Base-by-base conservation (phyloP, 2,888 invertebrate genomes). In the Ischnus inquisitorius region DNA sequence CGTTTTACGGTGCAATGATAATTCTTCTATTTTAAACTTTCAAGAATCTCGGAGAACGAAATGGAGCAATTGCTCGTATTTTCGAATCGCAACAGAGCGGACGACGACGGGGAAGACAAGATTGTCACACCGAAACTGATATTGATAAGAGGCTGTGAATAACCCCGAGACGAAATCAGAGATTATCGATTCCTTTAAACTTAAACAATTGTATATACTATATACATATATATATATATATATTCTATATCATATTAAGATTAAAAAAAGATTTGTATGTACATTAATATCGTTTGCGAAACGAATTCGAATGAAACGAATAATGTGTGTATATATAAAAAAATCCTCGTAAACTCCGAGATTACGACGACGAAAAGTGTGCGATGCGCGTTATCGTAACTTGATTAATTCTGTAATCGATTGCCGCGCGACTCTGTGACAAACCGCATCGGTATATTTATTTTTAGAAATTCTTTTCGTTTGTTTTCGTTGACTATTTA, bases 111-210 rank as follows among this genome's bases (percentile, higher is more conserved):
- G 34, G 43, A 57, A 48, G 65, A 71, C 54, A 78, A 84, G 65
- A 80, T 84, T 83, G 65, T 69, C 48, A 82, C 82, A 75, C 65
- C 78, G 85, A 79, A 85, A 83, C 62, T 80, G 85, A 87, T 85
- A 80, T 83, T 81, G 78, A 83, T 86, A 88, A 79, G 82, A 88
- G 90, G 88, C 90, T 90, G 89, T 89, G 89, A 90, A 88, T 82
- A 87, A 88, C 85, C 87, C 85, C 86, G 80, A 88, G 67, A 80
- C 72, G 72, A 62, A 79, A 84, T 86, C 84, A 84, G 78, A 67
- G 74, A 83, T 87, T 84, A 80, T 84, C 81, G 67, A 87, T 83
- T 79, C 54, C 78, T 85, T 77, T 78, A 54, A 75, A 80, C 83
- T 51, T 64, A 41, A 75, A 82, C 43, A 39, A 84, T 64, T 85